Percentiles rank a stretch among this genome's conserved stretches.
These are phyloP conservation scores for Alauda arvensis DNA, from an alignment of 2,797 vertebrate species.

Conservation along the genomic window DNA sequence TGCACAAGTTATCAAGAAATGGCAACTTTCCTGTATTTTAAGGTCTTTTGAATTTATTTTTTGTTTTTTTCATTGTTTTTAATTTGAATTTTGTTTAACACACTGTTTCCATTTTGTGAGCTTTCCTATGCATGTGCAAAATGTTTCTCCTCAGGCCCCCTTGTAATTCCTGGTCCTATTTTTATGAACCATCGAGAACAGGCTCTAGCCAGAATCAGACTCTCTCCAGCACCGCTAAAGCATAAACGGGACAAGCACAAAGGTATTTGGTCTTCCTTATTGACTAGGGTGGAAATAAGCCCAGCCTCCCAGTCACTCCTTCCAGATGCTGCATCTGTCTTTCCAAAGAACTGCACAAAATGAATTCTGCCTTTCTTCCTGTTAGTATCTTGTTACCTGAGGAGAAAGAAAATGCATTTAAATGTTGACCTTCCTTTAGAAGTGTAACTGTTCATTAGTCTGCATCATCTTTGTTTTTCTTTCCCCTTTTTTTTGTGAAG, in stretches of 20 bases:
- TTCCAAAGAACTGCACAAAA: conserved; percentile 72
- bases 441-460: not conserved
- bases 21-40: not conserved
- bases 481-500: not conserved
- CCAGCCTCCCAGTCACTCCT: conserved; percentile 68
- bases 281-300: conserved; percentile 80
- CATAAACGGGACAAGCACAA: conserved; percentile 99
- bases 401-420: conserved; percentile 67
- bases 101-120: conserved; percentile 84
- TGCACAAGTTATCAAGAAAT: not conserved
- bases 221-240: conserved; percentile 97
- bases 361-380: conserved; percentile 63
- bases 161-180: conserved; percentile 98
- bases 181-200: conserved; percentile 99
- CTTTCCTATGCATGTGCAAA: conserved; percentile 98
- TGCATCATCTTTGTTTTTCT: not conserved
- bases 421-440: not conserved
- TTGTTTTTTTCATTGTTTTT: conserved; percentile 55
- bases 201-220: conserved; percentile 99
- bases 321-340: conserved; percentile 57
- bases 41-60: not conserved
- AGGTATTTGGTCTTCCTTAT: conserved; percentile 95
- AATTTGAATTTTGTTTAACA: conserved; percentile 77
- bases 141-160: conserved; percentile 98
- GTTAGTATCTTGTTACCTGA: conserved; percentile 63